These are phyloP conservation scores for Pogonognathellus flavescens DNA, from an alignment of 1,140 invertebrate species.

Conservation along the genomic window DNA sequence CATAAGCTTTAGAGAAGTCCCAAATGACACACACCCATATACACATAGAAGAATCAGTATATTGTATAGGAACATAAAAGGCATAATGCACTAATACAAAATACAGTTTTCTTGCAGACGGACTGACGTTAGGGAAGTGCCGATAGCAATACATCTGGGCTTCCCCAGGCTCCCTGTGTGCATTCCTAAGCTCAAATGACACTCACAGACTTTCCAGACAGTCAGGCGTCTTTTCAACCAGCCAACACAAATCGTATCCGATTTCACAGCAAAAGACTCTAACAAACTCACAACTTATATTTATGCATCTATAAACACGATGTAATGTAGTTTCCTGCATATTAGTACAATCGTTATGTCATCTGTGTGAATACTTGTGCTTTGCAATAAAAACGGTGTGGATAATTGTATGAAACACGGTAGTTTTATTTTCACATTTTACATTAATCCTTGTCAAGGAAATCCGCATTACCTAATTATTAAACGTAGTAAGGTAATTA, in stretches of 20 bases:
- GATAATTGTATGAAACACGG: no score
- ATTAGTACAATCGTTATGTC: no score
- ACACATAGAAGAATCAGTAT: slow-evolving; percentile 2
- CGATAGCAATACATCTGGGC: slow-evolving; percentile 36
- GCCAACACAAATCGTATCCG: background rate
- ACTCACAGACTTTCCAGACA: slow-evolving; percentile 20
- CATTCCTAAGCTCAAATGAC: slow-evolving; percentile 8
- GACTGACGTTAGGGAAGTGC: background rate
- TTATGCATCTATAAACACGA: no score
- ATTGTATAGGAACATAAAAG: background rate
- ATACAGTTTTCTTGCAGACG: no score
- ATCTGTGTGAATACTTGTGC: no score
- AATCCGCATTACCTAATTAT: no score
- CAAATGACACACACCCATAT: background rate
- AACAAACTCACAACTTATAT: background rate
- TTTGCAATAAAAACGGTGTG: no score
- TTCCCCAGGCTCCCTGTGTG: slow-evolving; percentile 12
- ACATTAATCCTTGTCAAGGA: no score
- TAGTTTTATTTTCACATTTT: no score
- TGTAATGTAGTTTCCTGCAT: no score
- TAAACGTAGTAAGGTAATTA: no score
- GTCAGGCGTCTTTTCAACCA: slow-evolving; percentile 16
- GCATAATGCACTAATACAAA: no score
- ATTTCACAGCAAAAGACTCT: background rate
- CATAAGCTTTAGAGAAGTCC: background rate